These are phyloP conservation scores for Euphonia xanthogaster DNA, from an alignment of 2,797 vertebrate species.

Conservation along the genomic window DNA sequence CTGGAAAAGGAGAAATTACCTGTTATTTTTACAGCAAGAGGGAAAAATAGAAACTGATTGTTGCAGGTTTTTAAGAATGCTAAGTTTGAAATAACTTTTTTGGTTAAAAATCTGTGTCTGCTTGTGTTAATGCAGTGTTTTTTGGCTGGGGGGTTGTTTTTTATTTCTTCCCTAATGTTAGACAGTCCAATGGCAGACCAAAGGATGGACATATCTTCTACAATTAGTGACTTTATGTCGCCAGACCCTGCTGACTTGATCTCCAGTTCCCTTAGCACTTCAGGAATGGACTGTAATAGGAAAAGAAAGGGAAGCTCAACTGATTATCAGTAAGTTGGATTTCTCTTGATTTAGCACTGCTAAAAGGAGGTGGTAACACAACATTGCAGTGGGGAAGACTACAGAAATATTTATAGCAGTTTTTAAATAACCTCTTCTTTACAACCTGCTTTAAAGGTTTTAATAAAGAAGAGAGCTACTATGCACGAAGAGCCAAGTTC, in stretches of 20 bases:
- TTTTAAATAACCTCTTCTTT: neutral
- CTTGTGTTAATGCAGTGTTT: neutral
- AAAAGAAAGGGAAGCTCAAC: conserved; percentile 97
- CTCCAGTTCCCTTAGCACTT: conserved; percentile 89
- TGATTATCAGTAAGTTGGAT: conserved; percentile 91
- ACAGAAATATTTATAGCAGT: neutral
- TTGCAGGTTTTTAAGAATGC: neutral
- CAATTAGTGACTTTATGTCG: conserved; percentile 98
- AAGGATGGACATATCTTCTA: conserved; percentile 99
- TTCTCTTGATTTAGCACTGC: neutral
- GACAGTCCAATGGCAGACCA: conserved; percentile 99
- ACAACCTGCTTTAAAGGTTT: neutral
- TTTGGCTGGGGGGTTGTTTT: neutral
- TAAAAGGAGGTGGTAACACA: neutral
- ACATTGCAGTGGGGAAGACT: neutral
- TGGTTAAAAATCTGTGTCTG: neutral
- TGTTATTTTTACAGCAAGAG: neutral
- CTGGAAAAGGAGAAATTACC: neutral
- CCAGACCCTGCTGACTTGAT: conserved; percentile 92
- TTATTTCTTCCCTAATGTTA: conserved; percentile 34
- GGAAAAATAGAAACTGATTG: neutral
- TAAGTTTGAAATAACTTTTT: neutral
- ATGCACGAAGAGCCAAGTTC: neutral
- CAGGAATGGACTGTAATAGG: conserved; percentile 92
- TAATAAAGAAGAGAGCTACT: neutral